phyloP scores from a whole-genome alignment of 2,797 vertebrate species.

The Malurus leucopterus region DNA sequence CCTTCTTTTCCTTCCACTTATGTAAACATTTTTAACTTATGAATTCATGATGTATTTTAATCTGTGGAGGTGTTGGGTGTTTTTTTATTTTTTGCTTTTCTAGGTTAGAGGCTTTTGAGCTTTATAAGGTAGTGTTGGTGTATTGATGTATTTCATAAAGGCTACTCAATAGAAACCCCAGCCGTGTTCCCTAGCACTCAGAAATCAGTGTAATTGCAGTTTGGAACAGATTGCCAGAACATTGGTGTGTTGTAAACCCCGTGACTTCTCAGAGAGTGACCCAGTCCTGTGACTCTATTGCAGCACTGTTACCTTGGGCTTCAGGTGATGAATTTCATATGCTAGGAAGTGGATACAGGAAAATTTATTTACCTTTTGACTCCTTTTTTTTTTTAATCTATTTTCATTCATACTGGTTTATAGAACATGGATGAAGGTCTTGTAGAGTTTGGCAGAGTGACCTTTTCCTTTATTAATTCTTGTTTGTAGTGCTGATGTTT shows the following conservation, averaged over 20 bases:
- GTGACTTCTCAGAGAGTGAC: neutral
- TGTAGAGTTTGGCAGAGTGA: neutral
- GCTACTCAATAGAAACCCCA: neutral
- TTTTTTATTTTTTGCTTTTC: neutral
- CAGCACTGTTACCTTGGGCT: neutral
- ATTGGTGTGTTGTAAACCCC: neutral
- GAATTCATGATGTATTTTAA: neutral
- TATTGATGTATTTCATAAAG: neutral
- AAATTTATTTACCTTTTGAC: neutral
- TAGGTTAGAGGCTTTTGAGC: neutral
- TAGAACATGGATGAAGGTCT: neutral
- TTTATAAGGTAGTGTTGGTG: neutral
- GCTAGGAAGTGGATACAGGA: neutral
- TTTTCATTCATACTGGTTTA: neutral
- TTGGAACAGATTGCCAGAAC: neutral
- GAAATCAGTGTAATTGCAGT: neutral
- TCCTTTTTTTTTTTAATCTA: neutral
- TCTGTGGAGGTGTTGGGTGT: neutral
- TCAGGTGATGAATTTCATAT: neutral
- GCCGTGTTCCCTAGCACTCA: neutral
- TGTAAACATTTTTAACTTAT: neutral
- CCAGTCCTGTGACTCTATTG: neutral
- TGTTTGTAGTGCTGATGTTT: neutral
- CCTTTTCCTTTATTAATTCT: neutral
- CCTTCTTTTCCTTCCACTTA: fast-evolving